Conservation (phyloP, 53 echinoderm and acorn worm genomes). For the Echinometra lucunter region DNA sequence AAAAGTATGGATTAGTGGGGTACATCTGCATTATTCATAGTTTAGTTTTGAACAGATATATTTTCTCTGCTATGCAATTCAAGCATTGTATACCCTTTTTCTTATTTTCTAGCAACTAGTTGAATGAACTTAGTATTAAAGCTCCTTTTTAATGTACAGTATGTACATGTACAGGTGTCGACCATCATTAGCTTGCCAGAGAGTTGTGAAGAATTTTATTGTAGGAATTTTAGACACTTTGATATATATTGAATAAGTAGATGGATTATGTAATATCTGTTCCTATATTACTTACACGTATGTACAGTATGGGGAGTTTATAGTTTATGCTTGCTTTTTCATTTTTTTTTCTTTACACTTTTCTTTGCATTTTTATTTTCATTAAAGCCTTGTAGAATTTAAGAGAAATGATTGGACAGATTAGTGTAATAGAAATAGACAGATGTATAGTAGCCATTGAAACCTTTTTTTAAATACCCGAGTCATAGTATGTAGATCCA, state of each 20-base stretch:
- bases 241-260: neutral
- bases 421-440: neutral
- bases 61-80: too few species aligned
- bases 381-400: neutral
- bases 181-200: neutral
- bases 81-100: too few species aligned
- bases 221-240: neutral
- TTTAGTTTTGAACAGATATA: too few species aligned
- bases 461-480: neutral
- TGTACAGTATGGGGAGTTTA: neutral
- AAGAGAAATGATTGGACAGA: neutral
- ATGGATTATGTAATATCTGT: neutral
- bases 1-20: neutral
- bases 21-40: neutral
- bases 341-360: neutral
- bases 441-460: neutral
- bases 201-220: neutral
- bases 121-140: too few species aligned
- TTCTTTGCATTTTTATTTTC: neutral
- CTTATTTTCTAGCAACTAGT: too few species aligned
- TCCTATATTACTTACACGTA: neutral
- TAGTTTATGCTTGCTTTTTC: neutral
- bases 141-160: too few species aligned
- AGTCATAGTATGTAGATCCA: neutral
- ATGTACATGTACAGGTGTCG: neutral